Base-by-base conservation (phyloP, 2,797 vertebrate genomes). In the Streptopelia turtur region DNA sequence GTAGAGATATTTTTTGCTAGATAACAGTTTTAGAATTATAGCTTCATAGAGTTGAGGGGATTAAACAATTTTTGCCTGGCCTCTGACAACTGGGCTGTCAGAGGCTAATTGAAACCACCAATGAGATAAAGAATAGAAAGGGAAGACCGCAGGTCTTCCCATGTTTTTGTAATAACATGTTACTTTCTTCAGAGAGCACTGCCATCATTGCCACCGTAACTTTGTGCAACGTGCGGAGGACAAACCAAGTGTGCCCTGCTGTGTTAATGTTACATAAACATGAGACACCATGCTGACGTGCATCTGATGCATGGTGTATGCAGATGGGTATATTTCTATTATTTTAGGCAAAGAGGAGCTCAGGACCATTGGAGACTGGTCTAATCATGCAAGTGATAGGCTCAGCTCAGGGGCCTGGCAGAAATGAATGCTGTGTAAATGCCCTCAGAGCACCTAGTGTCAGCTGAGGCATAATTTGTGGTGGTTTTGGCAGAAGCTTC, bases 51-150 rank as follows among this genome's bases (percentile, higher is more conserved):
- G 41, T 30, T 91, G 47, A 97, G 80, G 30, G 70, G 70, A 90
- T 96, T 96, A 95, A 95, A 85, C 77, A 95, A 87, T 84, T 96
- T 87, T 91, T 94, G 75, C 95, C 39, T 78, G 43, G 43, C 43
- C 43, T 45, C 18, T 45, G 43, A 45, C 43, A 91, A 91, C 53
- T 83, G 39, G 79, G 35, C 78, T 90, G 81, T 96, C 95, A 92
- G 61, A 74, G 68, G 64, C 74, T 95, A 97, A 92, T 91, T 95
- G 86, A 95, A 95, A 77, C 69, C 74, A 93, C 89, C 81, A 94
- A 49, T 63, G 64, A 87, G 93, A 77, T 81, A 78, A 95, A 89
- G 63, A 94, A 80, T 66, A 83, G 90, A 92, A 81, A 20, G 21
- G 49, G 60, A 93, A 93, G 70, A 63, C 82, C 52, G 27, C 56